These are phyloP conservation scores for Esperia sulphurella DNA, from an alignment of 2,888 invertebrate genomes.

Conservation along the genomic window DNA sequence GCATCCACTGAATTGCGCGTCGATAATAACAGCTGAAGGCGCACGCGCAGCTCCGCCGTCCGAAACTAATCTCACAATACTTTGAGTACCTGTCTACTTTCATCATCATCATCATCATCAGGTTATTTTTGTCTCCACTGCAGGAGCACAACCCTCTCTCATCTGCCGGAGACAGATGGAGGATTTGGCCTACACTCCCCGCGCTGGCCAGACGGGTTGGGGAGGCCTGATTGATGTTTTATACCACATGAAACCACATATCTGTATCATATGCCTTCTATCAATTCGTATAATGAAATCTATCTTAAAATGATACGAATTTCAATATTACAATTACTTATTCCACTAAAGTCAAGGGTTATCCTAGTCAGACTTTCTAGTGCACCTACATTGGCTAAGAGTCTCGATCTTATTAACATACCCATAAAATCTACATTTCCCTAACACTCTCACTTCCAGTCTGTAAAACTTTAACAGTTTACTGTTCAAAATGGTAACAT, in stretches of 20 bases:
- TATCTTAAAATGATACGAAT: no score
- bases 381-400: constrained; percentile 18
- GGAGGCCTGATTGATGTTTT: no score
- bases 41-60: not conserved
- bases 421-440: constrained; percentile 36
- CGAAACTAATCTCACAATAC: not conserved
- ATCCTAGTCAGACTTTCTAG: constrained; percentile 52
- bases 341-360: constrained; percentile 32
- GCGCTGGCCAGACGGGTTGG: no score
- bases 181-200: no score
- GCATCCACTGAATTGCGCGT: not conserved
- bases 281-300: no score
- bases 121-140: no score
- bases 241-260: no score
- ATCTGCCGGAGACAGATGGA: no score
- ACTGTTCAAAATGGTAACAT: constrained; percentile 13
- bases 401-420: constrained; percentile 27
- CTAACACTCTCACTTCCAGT: constrained; percentile 31
- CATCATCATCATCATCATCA: no score
- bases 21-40: not conserved
- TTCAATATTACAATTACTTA: constrained; percentile 25
- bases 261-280: no score
- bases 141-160: no score
- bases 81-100: not conserved
- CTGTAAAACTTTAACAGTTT: constrained; percentile 11